Percentiles rank a stretch among this genome's conserved stretches.
Evolutionary conservation across 2,888 invertebrate genomes (phyloP).

Genomic region (Aphelenchoides bicaudatus): DNA sequence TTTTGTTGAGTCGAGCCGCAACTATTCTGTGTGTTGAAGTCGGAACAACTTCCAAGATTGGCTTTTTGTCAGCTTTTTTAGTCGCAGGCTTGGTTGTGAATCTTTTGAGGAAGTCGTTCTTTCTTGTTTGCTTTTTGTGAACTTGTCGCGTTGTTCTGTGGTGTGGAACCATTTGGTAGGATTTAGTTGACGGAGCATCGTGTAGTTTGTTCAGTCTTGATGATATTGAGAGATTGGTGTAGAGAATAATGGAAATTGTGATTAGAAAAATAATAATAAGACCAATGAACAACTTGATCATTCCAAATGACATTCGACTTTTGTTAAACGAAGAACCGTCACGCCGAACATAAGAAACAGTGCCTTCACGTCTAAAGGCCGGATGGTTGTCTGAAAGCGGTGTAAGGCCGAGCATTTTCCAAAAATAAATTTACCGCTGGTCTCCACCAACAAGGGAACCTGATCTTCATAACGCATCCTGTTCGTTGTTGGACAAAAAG

Average conservation of each 20-base stretch:
- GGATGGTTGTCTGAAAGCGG: not conserved
- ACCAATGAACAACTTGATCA: not conserved
- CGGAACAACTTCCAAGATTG: no score
- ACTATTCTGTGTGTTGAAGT: no score
- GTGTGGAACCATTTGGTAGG: no score
- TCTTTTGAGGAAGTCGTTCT: no score
- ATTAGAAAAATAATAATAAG: not conserved
- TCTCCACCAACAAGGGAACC: constrained; percentile 2
- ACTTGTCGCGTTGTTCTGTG: no score
- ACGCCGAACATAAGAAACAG: not conserved
- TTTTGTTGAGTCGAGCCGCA: no score
- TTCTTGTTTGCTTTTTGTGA: no score
- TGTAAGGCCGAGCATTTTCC: not conserved
- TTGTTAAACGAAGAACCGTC: not conserved
- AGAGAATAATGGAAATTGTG: not conserved
- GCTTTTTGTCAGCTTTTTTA: no score
- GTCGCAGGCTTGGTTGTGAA: no score
- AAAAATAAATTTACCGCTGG: not conserved
- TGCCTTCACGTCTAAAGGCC: not conserved
- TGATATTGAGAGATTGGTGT: no score
- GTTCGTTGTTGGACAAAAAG: constrained; percentile 5
- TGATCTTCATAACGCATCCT: not conserved
- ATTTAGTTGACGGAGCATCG: no score
- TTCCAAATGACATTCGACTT: not conserved
- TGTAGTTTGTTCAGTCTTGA: no score